phyloP scores from a whole-genome alignment of 2,888 invertebrate genomes.

The Bembecia ichneumoniformis region DNA sequence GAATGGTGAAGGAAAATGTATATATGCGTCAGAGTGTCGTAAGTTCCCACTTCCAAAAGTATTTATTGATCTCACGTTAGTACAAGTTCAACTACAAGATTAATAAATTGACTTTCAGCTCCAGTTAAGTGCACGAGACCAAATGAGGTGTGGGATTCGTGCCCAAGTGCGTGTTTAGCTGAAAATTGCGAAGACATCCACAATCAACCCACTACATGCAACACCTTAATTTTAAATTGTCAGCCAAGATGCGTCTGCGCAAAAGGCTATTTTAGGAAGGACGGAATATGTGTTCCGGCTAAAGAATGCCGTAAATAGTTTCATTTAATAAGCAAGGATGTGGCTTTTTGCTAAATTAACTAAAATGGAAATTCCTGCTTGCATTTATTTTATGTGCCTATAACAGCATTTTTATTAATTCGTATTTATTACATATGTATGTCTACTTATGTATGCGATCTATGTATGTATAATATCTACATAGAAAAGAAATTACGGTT shows the following conservation, averaged over 20 bases:
- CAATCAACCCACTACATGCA: constrained; percentile 3
- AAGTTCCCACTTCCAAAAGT: neutral
- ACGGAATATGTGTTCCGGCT: constrained; percentile 7
- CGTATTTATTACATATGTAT: too few relatives aligned
- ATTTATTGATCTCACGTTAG: neutral
- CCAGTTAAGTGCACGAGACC: constrained; percentile 8
- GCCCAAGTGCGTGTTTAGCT: constrained; percentile 6
- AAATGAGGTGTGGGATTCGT: constrained; percentile 8
- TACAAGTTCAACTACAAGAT: neutral
- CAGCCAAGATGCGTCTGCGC: constrained; percentile 10
- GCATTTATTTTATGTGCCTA: too few relatives aligned
- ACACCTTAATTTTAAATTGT: constrained; percentile 8
- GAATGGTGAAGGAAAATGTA: constrained; percentile 6
- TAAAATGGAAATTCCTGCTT: too few relatives aligned
- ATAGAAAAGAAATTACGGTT: too few relatives aligned
- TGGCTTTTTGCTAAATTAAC: too few relatives aligned
- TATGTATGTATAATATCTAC: too few relatives aligned
- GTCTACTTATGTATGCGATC: too few relatives aligned
- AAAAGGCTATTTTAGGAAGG: constrained; percentile 6
- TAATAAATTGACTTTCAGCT: constrained; percentile 3
- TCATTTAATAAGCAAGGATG: constrained; percentile 1
- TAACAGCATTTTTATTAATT: too few relatives aligned
- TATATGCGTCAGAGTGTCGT: constrained; percentile 10
- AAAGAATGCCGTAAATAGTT: constrained; percentile 4
- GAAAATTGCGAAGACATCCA: constrained; percentile 7